These are phyloP conservation scores for Sciaenops ocellatus DNA, from an alignment of 2,797 vertebrate species.

Conservation along the genomic window DNA sequence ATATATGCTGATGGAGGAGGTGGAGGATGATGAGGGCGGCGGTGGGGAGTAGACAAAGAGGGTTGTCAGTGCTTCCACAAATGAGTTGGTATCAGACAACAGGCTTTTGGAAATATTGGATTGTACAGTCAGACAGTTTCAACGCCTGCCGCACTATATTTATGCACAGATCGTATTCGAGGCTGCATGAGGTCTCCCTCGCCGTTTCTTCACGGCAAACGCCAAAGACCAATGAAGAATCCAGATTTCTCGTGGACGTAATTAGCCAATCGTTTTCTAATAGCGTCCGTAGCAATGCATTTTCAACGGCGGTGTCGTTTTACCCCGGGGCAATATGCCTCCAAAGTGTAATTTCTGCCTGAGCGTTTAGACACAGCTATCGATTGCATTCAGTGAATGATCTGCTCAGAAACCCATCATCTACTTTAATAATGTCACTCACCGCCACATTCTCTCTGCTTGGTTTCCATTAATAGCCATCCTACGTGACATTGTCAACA, in stretches of 20 bases:
- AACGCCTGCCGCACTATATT: conserved; percentile 49
- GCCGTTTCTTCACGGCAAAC: conserved; percentile 26
- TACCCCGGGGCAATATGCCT: conserved; percentile 46
- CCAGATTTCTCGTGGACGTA: conserved; percentile 58
- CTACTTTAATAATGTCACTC: conserved; percentile 80
- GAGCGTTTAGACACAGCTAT: conserved; percentile 71
- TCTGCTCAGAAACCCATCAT: conserved; percentile 79
- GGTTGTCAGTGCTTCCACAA: conserved; percentile 58
- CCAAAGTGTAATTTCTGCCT: conserved; percentile 67
- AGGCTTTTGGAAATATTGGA: conserved; percentile 67
- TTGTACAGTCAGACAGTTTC: conserved; percentile 58
- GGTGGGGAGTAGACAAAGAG: conserved; percentile 11
- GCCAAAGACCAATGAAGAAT: conserved; percentile 46
- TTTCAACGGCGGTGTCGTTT: conserved; percentile 64
- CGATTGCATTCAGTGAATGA: conserved; percentile 77
- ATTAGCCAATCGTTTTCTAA: conserved; percentile 74
- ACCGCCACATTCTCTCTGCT: conserved; percentile 67
- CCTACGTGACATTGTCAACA: conserved; percentile 77
- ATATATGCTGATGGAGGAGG: conserved; percentile 62
- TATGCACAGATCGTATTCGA: conserved; percentile 52
- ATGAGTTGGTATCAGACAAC: conserved; percentile 70
- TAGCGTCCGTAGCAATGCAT: conserved; percentile 73
- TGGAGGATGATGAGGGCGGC: too few species aligned
- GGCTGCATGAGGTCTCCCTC: conserved; percentile 18
- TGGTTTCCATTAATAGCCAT: conserved; percentile 72